phyloP scores from a whole-genome alignment of 2,888 invertebrate genomes.

The Microchrysa polita region DNA sequence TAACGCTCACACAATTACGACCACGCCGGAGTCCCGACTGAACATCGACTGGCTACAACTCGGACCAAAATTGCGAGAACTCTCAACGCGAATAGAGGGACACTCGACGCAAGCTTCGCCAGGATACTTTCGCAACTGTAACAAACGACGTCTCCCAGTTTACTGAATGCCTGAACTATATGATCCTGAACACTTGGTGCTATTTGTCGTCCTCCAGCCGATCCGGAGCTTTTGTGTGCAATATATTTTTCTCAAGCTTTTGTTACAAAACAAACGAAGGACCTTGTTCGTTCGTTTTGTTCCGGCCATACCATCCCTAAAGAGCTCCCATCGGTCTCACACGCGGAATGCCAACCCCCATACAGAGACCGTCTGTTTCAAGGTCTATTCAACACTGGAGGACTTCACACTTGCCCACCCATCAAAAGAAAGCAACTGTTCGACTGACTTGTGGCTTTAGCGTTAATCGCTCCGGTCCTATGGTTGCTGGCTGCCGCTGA shows the following conservation, averaged over 20 bases:
- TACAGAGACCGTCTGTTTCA: not conserved
- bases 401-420: constrained; percentile 10
- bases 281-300: not conserved
- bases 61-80: not conserved
- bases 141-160: constrained; percentile 6
- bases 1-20: constrained; percentile 4
- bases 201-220: constrained; percentile 7
- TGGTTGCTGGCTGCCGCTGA: constrained; percentile 1
- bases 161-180: constrained; percentile 1
- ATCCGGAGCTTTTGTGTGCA: constrained; percentile 25
- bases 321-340: not conserved
- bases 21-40: not conserved
- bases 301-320: not conserved
- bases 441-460: not conserved
- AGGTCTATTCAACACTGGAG: constrained; percentile 13
- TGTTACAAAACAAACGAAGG: constrained; percentile 2
- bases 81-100: not conserved
- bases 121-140: constrained; percentile 14
- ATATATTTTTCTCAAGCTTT: constrained; percentile 29
- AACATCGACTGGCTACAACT: not conserved
- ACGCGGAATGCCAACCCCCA: no score
- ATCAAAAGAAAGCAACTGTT: constrained; percentile 12
- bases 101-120: constrained; percentile 4
- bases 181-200: not conserved
- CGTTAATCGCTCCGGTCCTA: constrained; percentile 2